Conservation (phyloP, 2,888 invertebrate species). For the Abrostola tripartita region DNA sequence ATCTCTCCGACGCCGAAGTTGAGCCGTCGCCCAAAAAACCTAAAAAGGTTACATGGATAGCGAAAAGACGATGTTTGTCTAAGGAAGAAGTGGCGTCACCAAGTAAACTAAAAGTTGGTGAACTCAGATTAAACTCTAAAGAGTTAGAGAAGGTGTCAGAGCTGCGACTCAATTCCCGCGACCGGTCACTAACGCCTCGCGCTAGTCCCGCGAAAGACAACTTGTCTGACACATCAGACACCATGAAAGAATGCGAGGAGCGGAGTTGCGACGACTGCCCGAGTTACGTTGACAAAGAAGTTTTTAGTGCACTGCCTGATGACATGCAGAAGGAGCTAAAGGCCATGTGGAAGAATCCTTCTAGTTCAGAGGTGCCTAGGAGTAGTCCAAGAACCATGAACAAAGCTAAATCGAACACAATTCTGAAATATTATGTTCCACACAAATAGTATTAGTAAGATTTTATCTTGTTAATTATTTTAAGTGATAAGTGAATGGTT, state of each 20-base stretch:
- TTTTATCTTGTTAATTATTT: slow-evolving; percentile 85
- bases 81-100: slow-evolving; percentile 90
- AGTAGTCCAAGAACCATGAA: slow-evolving; percentile 84
- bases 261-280: slow-evolving; percentile 88
- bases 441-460: slow-evolving; percentile 89
- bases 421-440: slow-evolving; percentile 91
- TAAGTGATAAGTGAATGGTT: slow-evolving; percentile 88
- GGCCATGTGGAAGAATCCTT: slow-evolving; percentile 89
- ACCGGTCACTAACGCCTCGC: slow-evolving; percentile 81
- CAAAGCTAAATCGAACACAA: slow-evolving; percentile 89
- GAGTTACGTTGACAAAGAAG: slow-evolving; percentile 90
- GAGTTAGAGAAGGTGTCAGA: slow-evolving; percentile 88
- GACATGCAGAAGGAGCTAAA: slow-evolving; percentile 92
- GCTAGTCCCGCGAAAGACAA: slow-evolving; percentile 84
- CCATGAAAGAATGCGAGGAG: slow-evolving; percentile 80
- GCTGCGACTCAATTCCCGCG: slow-evolving; percentile 81
- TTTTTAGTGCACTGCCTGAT: slow-evolving; percentile 91
- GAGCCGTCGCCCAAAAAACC: slow-evolving; percentile 94
- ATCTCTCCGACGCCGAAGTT: slow-evolving; percentile 90
- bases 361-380: slow-evolving; percentile 77
- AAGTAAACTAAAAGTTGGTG: slow-evolving; percentile 91
- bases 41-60: slow-evolving; percentile 85
- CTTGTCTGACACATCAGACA: slow-evolving; percentile 78
- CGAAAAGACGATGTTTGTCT: slow-evolving; percentile 82
- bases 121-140: slow-evolving; percentile 90